A percentile compares a stretch with the other conserved stretches of the same genome.
These are phyloP conservation scores for Rhizomys pruinosus DNA, from an alignment of 2,113 vertebrate genomes.

Conservation along the genomic window DNA sequence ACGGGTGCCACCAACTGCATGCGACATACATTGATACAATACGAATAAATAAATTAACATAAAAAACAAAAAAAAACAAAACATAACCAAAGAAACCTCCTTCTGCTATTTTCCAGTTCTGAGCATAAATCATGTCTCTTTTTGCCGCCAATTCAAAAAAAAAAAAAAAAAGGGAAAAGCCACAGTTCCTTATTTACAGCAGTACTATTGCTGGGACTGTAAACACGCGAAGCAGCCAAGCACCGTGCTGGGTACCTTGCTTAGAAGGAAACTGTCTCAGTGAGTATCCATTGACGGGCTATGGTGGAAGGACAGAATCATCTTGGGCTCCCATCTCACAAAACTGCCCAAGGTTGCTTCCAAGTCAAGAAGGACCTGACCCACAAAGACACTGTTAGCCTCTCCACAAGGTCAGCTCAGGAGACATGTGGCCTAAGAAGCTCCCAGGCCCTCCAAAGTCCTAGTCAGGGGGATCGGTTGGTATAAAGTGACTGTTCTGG, in stretches of 20 bases:
- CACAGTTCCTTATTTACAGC: constrained; percentile 67
- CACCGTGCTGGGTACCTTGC: constrained; percentile 43
- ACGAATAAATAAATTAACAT: no score
- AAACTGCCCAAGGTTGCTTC: background rate
- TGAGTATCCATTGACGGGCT: background rate
- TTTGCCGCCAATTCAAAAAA: constrained; percentile 44
- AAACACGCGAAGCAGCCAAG: constrained; percentile 74
- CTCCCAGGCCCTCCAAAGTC: background rate
- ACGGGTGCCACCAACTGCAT: no score
- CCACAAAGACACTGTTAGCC: background rate
- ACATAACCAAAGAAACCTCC: no score
- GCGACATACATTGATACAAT: no score
- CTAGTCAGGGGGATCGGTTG: background rate
- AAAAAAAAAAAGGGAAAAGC: constrained; percentile 44
- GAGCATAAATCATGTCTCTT: constrained; percentile 56
- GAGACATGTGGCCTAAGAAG: background rate
- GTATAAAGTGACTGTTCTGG: background rate
- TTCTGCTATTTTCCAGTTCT: constrained; percentile 62
- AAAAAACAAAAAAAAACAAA: no score
- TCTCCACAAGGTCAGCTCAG: background rate
- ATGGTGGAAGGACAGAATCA: background rate
- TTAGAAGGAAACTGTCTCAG: constrained; percentile 45
- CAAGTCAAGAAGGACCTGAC: background rate
- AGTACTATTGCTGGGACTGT: constrained; percentile 71
- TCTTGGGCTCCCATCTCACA: background rate